Conservation (phyloP, 2,797 vertebrate genomes). For the Parambassis ranga region DNA sequence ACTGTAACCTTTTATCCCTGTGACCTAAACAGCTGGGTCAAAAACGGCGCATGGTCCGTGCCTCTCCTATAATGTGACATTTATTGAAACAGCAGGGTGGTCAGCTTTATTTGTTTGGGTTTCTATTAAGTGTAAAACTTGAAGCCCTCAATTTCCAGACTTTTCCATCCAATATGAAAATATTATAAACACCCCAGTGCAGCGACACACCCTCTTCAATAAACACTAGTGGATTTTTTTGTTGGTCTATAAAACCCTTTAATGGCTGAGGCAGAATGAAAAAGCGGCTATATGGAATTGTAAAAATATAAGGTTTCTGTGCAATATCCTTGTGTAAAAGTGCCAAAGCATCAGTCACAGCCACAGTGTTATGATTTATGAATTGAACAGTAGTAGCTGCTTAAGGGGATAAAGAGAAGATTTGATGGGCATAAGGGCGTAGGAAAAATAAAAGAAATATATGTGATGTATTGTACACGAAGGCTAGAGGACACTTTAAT, state of each 20-base stretch:
- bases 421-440: not conserved
- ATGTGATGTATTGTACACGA: too few species aligned
- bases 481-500: too few species aligned
- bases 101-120: constrained; percentile 52
- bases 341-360: constrained; percentile 74
- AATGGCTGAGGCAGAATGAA: constrained; percentile 60
- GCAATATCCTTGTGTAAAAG: constrained; percentile 68
- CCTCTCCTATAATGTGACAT: constrained; percentile 40
- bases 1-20: constrained; percentile 42
- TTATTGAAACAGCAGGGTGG: constrained; percentile 44
- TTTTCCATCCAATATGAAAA: constrained; percentile 56
- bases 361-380: constrained; percentile 60
- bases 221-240: constrained; percentile 65
- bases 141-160: constrained; percentile 39
- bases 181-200: constrained; percentile 40
- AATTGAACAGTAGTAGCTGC: constrained; percentile 35
- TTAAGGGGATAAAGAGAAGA: not conserved
- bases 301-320: constrained; percentile 76
- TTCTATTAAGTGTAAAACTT: constrained; percentile 58
- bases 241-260: constrained; percentile 66
- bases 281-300: constrained; percentile 57
- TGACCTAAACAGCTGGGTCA: constrained; percentile 54
- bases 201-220: constrained; percentile 50
- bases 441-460: not conserved
- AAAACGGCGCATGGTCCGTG: constrained; percentile 40